These are phyloP conservation scores for Uropetala carovei DNA, from an alignment of 2,888 invertebrate species.

Conservation along the genomic window DNA sequence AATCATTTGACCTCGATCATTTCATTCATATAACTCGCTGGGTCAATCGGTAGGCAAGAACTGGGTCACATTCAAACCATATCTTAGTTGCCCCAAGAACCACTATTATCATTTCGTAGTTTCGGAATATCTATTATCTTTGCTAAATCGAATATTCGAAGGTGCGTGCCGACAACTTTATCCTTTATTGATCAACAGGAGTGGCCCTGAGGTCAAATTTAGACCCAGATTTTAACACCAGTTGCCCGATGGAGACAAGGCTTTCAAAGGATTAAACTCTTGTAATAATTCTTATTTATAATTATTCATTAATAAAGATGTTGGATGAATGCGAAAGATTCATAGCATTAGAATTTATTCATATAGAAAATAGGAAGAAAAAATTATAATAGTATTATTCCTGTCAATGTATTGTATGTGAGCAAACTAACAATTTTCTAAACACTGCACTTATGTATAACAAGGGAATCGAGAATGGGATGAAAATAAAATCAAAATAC, in stretches of 20 bases:
- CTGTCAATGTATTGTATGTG: too few relatives aligned
- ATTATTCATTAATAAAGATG: too few relatives aligned
- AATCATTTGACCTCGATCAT: slow-evolving; percentile 47
- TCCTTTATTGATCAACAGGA: slow-evolving; percentile 49
- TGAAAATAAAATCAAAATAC: too few relatives aligned
- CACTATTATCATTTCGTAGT: neutral
- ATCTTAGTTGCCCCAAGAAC: neutral
- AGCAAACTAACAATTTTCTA: too few relatives aligned
- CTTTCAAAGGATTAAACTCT: too few relatives aligned
- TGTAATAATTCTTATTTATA: too few relatives aligned
- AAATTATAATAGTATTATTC: too few relatives aligned
- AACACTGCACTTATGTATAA: too few relatives aligned
- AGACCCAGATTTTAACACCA: slow-evolving; percentile 33
- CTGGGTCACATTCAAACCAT: neutral
- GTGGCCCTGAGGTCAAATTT: slow-evolving; percentile 44
- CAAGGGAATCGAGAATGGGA: too few relatives aligned
- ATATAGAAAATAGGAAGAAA: too few relatives aligned
- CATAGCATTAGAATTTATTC: too few relatives aligned
- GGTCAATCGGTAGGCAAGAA: neutral
- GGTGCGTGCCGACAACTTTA: slow-evolving; percentile 4
- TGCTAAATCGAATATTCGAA: neutral
- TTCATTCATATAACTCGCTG: slow-evolving; percentile 22
- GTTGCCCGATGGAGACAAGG: neutral
- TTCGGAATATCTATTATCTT: neutral
- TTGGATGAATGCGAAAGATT: too few relatives aligned